These are phyloP conservation scores for Hemicrepidius hirtus DNA, from an alignment of 2,888 invertebrate species.

Conservation along the genomic window DNA sequence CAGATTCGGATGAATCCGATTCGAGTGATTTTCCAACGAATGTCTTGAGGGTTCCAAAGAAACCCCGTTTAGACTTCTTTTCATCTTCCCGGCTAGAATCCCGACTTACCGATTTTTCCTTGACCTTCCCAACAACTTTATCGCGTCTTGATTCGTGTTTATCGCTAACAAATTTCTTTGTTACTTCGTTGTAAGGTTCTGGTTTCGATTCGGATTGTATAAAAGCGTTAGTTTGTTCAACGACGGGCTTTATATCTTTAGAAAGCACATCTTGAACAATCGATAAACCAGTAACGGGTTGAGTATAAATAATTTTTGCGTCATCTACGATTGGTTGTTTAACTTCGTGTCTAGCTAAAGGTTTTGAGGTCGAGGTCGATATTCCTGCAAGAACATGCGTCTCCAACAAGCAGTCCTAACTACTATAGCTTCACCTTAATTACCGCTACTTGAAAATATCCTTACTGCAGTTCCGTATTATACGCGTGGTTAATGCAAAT, in stretches of 20 bases:
- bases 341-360: slow-evolving; percentile 68
- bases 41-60: slow-evolving; percentile 69
- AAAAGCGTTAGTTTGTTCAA: slow-evolving; percentile 68
- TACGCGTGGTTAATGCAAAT: slow-evolving; percentile 49
- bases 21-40: slow-evolving; percentile 69
- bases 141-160: slow-evolving; percentile 48
- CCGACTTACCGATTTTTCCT: slow-evolving; percentile 54
- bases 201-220: slow-evolving; percentile 68
- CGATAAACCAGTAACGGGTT: slow-evolving; percentile 54
- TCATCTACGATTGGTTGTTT: slow-evolving; percentile 56
- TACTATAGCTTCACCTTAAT: slow-evolving; percentile 64
- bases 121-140: slow-evolving; percentile 48
- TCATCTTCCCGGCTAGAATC: slow-evolving; percentile 64
- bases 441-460: slow-evolving; percentile 64
- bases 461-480: slow-evolving; percentile 67
- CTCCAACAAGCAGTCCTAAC: slow-evolving; percentile 71
- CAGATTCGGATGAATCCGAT: slow-evolving; percentile 70
- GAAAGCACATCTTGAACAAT: slow-evolving; percentile 54
- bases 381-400: slow-evolving; percentile 72
- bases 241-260: slow-evolving; percentile 54
- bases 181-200: slow-evolving; percentile 64
- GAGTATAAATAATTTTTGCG: slow-evolving; percentile 55
- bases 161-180: slow-evolving; percentile 33
- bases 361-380: slow-evolving; percentile 68
- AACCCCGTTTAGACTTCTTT: slow-evolving; percentile 67